These are phyloP conservation scores for Mesoligia furuncula DNA, from an alignment of 2,888 invertebrate species.

Conservation along the genomic window DNA sequence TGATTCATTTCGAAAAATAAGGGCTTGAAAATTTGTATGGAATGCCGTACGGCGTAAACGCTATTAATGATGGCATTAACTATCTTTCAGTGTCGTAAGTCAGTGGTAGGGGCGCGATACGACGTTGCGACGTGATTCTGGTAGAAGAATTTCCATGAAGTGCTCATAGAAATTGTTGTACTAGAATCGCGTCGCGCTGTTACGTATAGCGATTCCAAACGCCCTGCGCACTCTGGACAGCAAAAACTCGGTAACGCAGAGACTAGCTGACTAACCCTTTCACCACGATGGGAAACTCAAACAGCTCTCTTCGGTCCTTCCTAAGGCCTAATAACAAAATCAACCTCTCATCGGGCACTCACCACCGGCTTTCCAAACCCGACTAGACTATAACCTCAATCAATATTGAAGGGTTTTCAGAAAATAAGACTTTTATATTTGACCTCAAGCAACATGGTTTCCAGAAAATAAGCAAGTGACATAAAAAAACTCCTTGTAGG, in stretches of 20 bases:
- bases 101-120: too few species aligned
- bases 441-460: too few species aligned
- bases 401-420: not conserved
- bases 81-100: not conserved
- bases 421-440: too few species aligned
- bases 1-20: too few species aligned
- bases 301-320: not conserved
- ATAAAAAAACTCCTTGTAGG: not conserved
- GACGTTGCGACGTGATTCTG: too few species aligned
- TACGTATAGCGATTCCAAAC: not conserved
- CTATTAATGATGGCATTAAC: too few species aligned
- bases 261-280: not conserved
- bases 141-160: too few species aligned
- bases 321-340: not conserved
- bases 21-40: too few species aligned
- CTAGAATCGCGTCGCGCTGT: too few species aligned
- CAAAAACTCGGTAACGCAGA: not conserved
- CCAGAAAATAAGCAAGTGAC: not conserved
- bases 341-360: not conserved
- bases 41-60: too few species aligned
- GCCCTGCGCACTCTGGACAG: not conserved
- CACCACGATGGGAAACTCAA: not conserved
- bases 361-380: not conserved
- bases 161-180: too few species aligned
- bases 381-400: not conserved